Conservation (phyloP, 2,888 invertebrate species). For the Heliconius aoede region DNA sequence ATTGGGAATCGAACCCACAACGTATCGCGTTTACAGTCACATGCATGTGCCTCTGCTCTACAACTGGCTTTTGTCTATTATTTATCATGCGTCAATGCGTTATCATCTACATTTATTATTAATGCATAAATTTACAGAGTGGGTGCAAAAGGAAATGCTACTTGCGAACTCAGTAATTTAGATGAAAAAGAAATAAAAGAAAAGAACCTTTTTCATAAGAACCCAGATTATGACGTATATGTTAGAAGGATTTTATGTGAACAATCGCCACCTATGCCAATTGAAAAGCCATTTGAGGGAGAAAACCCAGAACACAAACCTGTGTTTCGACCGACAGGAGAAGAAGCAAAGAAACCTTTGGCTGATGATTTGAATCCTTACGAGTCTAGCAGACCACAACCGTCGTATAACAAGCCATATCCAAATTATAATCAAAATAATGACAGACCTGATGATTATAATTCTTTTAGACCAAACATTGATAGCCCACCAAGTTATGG, state of each 20-base stretch:
- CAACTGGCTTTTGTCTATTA: too few relatives aligned
- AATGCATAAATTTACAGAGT: slow-evolving; percentile 59
- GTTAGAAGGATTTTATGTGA: slow-evolving; percentile 72
- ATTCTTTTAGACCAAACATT: slow-evolving; percentile 63
- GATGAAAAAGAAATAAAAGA: slow-evolving; percentile 70
- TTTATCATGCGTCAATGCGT: too few relatives aligned
- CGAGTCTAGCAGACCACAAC: slow-evolving; percentile 52
- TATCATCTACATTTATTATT: background rate
- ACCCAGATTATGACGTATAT: slow-evolving; percentile 77
- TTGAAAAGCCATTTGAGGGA: slow-evolving; percentile 58
- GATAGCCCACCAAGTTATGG: slow-evolving; percentile 62
- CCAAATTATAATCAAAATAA: slow-evolving; percentile 53
- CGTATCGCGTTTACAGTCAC: too few relatives aligned
- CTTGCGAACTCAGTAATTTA: slow-evolving; percentile 70
- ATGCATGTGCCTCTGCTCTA: too few relatives aligned
- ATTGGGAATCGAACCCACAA: too few relatives aligned
- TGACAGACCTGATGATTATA: slow-evolving; percentile 69
- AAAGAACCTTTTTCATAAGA: slow-evolving; percentile 59
- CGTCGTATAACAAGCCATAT: slow-evolving; percentile 46
- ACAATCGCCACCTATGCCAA: slow-evolving; percentile 70
- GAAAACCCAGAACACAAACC: slow-evolving; percentile 65
- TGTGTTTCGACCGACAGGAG: slow-evolving; percentile 66
- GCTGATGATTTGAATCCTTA: slow-evolving; percentile 60
- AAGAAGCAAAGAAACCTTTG: slow-evolving; percentile 65
- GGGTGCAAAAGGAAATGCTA: slow-evolving; percentile 79